A percentile compares a stretch with the other conserved stretches of the same genome.
These are phyloP conservation scores for Microdon myrmicae DNA, from an alignment of 2,888 invertebrate species.

Conservation along the genomic window DNA sequence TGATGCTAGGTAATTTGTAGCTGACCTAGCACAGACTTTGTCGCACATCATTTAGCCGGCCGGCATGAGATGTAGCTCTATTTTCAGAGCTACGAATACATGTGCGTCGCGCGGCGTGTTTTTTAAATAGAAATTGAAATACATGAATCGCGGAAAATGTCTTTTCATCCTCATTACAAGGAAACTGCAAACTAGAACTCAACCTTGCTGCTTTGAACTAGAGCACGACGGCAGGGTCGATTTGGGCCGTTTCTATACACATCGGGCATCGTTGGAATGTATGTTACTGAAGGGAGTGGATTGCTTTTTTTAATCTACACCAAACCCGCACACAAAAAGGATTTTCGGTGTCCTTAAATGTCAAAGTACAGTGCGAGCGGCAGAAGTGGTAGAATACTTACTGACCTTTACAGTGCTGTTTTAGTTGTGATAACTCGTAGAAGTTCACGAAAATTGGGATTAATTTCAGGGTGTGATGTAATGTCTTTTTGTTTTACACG, in stretches of 20 bases:
- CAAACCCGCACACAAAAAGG: too few relatives aligned
- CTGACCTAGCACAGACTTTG: too few relatives aligned
- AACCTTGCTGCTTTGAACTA: constrained; percentile 51
- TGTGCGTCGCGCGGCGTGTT: constrained; percentile 36
- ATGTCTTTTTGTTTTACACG: too few relatives aligned
- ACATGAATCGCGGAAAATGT: constrained; percentile 17
- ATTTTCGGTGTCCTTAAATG: too few relatives aligned
- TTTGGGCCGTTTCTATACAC: constrained; percentile 28
- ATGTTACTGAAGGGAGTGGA: too few relatives aligned
- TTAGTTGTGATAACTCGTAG: too few relatives aligned
- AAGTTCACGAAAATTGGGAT: too few relatives aligned
- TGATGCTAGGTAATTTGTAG: constrained; percentile 1
- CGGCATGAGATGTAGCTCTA: constrained; percentile 30
- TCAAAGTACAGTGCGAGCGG: too few relatives aligned
- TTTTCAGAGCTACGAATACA: constrained; percentile 12
- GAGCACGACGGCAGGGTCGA: constrained; percentile 48
- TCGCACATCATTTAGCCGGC: constrained; percentile 35
- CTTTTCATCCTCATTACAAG: constrained; percentile 21
- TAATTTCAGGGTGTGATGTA: too few relatives aligned
- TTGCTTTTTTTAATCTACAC: neutral
- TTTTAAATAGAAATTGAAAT: constrained; percentile 31
- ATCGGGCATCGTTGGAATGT: neutral
- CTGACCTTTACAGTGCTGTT: too few relatives aligned
- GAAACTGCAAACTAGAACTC: constrained; percentile 37
- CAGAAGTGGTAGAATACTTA: too few relatives aligned